A percentile compares a stretch with the other conserved stretches of the same genome.
Conservation (phyloP, 2,888 invertebrate genomes). For the Argyra leucocephala region DNA sequence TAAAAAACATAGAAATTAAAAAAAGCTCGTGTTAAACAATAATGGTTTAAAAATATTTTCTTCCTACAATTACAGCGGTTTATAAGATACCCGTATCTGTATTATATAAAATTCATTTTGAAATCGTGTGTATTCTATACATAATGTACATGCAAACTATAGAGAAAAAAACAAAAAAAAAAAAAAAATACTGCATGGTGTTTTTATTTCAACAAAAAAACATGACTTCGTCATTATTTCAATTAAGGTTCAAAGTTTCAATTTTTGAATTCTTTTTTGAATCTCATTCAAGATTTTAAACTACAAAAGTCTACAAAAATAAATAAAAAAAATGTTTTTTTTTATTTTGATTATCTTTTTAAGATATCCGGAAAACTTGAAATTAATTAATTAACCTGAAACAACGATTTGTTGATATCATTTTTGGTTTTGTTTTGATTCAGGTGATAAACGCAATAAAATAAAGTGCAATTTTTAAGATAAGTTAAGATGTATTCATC, state of each 20-base stretch:
- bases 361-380: neutral
- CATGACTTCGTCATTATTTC: neutral
- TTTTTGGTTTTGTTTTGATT: neutral
- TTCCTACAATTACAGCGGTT: neutral
- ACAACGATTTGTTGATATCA: neutral
- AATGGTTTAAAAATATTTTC: constrained; percentile 17
- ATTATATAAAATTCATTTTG: constrained; percentile 17
- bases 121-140: no score
- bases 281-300: no score
- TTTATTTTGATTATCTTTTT: neutral
- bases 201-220: neutral
- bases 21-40: constrained; percentile 15
- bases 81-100: constrained; percentile 7
- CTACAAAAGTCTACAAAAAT: no score
- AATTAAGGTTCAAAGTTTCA: no score
- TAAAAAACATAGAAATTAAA: constrained; percentile 7
- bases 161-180: no score
- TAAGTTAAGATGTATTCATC: no score
- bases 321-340: neutral
- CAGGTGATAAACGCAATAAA: no score
- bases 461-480: no score
- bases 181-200: no score
- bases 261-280: no score
- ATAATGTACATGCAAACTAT: no score
- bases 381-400: neutral